Conservation (phyloP, 1,140 invertebrate genomes). For the Tribolium castaneum region DNA sequence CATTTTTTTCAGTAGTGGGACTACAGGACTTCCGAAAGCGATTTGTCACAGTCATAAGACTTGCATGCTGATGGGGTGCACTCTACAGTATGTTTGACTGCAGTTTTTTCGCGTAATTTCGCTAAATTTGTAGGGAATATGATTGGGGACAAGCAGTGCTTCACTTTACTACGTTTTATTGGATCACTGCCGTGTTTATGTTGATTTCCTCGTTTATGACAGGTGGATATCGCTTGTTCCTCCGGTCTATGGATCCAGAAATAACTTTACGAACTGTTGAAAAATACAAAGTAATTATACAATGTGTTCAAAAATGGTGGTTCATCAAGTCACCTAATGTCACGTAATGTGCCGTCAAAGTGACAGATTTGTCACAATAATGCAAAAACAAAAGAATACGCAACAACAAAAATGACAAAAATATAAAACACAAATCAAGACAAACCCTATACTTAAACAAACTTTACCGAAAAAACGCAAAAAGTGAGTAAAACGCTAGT, state of each 20-base stretch:
- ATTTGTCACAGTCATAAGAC: constrained; percentile 38
- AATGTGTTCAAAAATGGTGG: too few species aligned
- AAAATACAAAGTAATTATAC: constrained; percentile 4
- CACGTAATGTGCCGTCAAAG: too few species aligned
- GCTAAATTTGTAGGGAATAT: neutral
- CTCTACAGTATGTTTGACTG: neutral
- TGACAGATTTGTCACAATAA: too few species aligned
- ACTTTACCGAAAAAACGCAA: too few species aligned
- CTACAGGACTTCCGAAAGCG: constrained; percentile 82
- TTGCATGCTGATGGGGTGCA: neutral
- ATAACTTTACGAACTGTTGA: neutral
- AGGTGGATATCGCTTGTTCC: neutral
- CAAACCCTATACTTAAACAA: too few species aligned
- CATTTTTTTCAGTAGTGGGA: constrained; percentile 75
- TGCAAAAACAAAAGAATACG: too few species aligned
- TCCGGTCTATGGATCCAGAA: neutral
- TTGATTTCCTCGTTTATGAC: neutral
- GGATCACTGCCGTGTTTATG: neutral
- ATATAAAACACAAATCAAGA: too few species aligned
- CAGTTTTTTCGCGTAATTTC: neutral
- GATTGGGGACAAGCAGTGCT: neutral
- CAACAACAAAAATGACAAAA: too few species aligned
- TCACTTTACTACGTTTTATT: constrained; percentile 16
- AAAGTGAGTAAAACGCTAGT: too few species aligned
- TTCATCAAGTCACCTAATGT: too few species aligned